Evolutionary conservation across 2,113 vertebrate species (phyloP).

Genomic region (Nipponia nippon): DNA sequence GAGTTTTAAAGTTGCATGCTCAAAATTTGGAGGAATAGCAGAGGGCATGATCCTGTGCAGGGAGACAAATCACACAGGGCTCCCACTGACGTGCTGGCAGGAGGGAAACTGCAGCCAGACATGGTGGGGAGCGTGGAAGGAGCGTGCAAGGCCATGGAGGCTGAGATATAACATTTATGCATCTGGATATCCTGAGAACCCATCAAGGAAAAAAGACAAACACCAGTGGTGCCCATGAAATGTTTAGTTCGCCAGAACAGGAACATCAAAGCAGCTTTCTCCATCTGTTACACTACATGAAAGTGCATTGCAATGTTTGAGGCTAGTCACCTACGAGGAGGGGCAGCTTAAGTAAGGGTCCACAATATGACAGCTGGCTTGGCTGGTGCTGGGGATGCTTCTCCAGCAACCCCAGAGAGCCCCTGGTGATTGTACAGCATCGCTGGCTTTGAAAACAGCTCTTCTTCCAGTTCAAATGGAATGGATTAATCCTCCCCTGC

Average conservation of each 20-base stretch:
- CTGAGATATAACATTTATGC: not conserved
- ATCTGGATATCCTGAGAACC: not conserved
- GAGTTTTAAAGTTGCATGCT: not conserved
- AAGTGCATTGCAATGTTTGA: accelerated
- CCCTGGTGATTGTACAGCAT: not conserved
- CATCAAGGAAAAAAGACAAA: not conserved
- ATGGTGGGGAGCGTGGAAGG: not conserved
- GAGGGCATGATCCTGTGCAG: not conserved
- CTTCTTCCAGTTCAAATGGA: not conserved
- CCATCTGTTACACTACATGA: not conserved
- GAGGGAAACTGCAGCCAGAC: not conserved
- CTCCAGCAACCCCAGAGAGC: not conserved
- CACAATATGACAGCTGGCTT: not conserved
- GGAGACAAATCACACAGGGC: not conserved
- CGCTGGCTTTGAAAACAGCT: not conserved
- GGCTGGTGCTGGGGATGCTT: not conserved
- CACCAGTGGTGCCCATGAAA: not conserved
- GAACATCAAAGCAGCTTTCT: not conserved
- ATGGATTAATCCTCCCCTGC: not conserved
- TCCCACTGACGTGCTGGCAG: not conserved
- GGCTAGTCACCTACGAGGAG: not conserved
- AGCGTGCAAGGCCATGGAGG: not conserved
- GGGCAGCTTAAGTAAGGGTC: not conserved
- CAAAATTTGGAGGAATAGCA: not conserved
- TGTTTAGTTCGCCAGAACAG: not conserved